phyloP scores from a whole-genome alignment of 2,888 invertebrate species.

The Eupithecia insigniata region DNA sequence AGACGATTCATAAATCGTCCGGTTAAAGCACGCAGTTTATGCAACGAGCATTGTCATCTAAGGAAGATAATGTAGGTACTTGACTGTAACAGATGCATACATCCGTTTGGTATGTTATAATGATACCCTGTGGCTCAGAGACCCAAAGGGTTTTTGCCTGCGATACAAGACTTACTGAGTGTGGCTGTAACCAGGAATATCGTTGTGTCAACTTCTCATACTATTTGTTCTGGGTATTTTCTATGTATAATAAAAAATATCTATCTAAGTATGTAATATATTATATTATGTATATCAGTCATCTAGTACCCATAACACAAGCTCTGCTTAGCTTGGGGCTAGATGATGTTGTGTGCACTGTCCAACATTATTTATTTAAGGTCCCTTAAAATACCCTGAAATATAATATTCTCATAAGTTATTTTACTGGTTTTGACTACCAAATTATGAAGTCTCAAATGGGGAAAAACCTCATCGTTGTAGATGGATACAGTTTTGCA shows the following conservation, averaged over 20 bases:
- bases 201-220: too few relatives aligned
- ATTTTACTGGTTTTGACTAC: not conserved
- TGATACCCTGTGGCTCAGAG: not conserved
- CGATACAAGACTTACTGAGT: slow-evolving; percentile 42
- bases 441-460: slow-evolving; percentile 45
- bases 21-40: too few relatives aligned
- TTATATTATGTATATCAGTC: too few relatives aligned
- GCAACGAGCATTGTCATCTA: slow-evolving; percentile 44
- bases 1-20: too few relatives aligned
- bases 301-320: too few relatives aligned
- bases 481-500: slow-evolving; percentile 54
- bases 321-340: too few relatives aligned
- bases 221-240: too few relatives aligned
- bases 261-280: too few relatives aligned
- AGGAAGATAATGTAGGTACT: slow-evolving; percentile 24
- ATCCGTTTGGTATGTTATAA: slow-evolving; percentile 23
- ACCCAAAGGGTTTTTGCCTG: not conserved
- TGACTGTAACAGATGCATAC: slow-evolving; percentile 17
- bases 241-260: too few relatives aligned
- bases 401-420: not conserved
- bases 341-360: too few relatives aligned
- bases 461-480: slow-evolving; percentile 48
- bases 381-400: not conserved
- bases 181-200: too few relatives aligned
- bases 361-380: too few relatives aligned